phyloP scores from a whole-genome alignment of 2,113 vertebrate species.

The Pangasianodon gigas region DNA sequence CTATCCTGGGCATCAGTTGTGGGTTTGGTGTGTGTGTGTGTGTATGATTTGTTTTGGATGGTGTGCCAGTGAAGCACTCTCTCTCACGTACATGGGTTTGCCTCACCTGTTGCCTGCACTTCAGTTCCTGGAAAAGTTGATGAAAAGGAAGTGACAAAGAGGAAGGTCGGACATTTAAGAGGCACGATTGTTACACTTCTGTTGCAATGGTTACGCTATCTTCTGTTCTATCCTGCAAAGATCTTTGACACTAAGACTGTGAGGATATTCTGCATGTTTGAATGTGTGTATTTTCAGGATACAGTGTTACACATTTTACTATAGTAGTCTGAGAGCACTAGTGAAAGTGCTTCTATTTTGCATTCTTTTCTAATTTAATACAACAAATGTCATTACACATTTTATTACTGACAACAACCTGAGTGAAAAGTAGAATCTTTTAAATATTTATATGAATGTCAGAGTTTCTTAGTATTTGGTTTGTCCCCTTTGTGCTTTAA shows the following conservation, averaged over 20 bases:
- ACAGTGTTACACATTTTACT: not conserved
- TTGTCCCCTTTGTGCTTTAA: not conserved
- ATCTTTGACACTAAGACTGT: not conserved
- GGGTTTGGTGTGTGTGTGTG: not conserved
- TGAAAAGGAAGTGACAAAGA: conserved; percentile 74
- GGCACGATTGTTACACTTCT: not conserved
- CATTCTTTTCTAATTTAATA: not conserved
- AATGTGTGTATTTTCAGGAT: not conserved
- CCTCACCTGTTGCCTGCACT: conserved; percentile 34
- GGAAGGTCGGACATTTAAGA: conserved; percentile 62
- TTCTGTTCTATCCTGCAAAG: not conserved
- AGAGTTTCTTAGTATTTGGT: not conserved
- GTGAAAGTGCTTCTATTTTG: not conserved
- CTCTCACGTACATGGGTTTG: not conserved
- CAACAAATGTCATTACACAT: not conserved
- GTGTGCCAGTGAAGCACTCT: conserved; percentile 13
- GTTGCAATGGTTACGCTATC: not conserved
- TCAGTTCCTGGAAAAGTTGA: conserved; percentile 73
- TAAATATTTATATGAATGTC: not conserved
- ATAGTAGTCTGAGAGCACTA: not conserved
- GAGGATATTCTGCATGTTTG: not conserved
- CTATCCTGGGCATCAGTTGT: not conserved
- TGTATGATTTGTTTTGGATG: not conserved
- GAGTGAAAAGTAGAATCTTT: not conserved
- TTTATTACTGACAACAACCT: not conserved